Percentiles rank a stretch among this genome's conserved stretches.
These are phyloP conservation scores for Ochropacha duplaris DNA, from an alignment of 2,888 invertebrate genomes.

Conservation along the genomic window DNA sequence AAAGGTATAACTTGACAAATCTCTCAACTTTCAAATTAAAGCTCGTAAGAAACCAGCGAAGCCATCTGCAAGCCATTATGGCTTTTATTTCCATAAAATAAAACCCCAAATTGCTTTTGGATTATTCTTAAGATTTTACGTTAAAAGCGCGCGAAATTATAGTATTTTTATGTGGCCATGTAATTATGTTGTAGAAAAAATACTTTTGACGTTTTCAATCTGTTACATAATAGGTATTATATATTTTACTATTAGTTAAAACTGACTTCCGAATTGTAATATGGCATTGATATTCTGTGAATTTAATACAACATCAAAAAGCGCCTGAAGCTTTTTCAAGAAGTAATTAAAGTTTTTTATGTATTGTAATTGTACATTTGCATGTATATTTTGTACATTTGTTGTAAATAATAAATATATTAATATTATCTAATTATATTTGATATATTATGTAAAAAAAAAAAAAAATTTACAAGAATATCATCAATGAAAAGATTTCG, in stretches of 20 bases:
- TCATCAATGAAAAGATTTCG: not conserved
- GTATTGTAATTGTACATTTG: too few relatives aligned
- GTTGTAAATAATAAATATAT: too few relatives aligned
- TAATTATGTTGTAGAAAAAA: not conserved
- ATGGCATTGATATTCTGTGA: too few relatives aligned
- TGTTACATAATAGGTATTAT: not conserved
- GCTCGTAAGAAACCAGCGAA: not conserved
- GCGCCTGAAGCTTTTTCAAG: too few relatives aligned
- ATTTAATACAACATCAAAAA: too few relatives aligned
- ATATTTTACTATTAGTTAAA: too few relatives aligned
- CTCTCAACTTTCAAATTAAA: conserved; percentile 10
- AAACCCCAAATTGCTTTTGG: not conserved
- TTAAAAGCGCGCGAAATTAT: not conserved
- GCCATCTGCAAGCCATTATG: not conserved
- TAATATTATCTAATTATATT: too few relatives aligned
- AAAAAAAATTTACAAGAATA: too few relatives aligned
- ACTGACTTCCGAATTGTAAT: too few relatives aligned
- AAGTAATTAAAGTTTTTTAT: too few relatives aligned
- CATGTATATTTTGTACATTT: too few relatives aligned
- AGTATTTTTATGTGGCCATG: not conserved
- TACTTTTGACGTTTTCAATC: not conserved
- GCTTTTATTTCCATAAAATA: conserved; percentile 1
- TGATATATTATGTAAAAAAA: too few relatives aligned
- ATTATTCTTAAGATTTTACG: not conserved
- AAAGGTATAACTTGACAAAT: conserved; percentile 16